Evolutionary conservation across 2,797 vertebrate genomes (phyloP), one percentile per base, ranked within the genome.

Genomic region (Novumbra hubbsi): DNA sequence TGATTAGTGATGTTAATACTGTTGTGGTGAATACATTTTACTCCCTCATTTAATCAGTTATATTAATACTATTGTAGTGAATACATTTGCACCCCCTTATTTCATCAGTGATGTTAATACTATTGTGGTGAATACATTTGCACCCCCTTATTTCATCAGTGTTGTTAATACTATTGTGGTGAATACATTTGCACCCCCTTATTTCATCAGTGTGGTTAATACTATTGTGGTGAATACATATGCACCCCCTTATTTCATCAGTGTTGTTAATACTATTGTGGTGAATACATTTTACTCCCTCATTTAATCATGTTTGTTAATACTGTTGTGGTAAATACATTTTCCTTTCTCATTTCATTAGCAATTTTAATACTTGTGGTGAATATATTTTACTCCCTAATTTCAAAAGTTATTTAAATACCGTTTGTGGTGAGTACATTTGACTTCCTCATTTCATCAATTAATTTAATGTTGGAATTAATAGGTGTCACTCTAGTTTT

Each of bases 341-440:
- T n/a, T n/a, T n/a, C n/a, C n/a, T n/a, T n/a, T n/a, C n/a, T n/a
- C n/a, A n/a, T n/a, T n/a, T n/a, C n/a, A n/a, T n/a, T n/a, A n/a
- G n/a, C n/a, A n/a, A n/a, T n/a, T n/a, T n/a, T n/a, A n/a, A n/a
- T n/a, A n/a, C n/a, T n/a, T n/a, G n/a, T n/a, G n/a, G n/a, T n/a
- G n/a, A n/a, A n/a, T n/a, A n/a, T n/a, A n/a, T n/a, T n/a, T n/a
- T n/a, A 5, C 27, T 45, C 57, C 5, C 49, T 34, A 28, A 19
- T 55, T 77, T 73, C 32, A 64, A 65, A 57, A 70, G 65, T 65
- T 17, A 45, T 24, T 45, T 48, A 64, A 50, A 70, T 19, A 48
- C 68, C 30, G 52, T 38, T 50, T 71, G 66, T 34, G 70, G 38
- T 27, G 14, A 32, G 32, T 19, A 8, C 8, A 48, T 70, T 57